phyloP scores from a whole-genome alignment of 2,888 invertebrate species.

The Metalampra italica region DNA sequence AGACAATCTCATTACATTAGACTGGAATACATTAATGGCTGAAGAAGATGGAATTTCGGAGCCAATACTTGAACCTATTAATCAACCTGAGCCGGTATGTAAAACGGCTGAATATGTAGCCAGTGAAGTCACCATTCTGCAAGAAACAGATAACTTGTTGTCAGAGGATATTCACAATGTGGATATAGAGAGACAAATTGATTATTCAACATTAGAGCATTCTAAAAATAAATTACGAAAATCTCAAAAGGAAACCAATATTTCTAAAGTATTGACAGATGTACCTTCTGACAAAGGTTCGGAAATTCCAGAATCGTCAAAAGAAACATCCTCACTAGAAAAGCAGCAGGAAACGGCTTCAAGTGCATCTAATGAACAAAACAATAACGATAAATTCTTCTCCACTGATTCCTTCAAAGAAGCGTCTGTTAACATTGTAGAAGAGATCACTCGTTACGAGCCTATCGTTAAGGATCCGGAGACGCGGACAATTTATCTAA shows the following conservation, averaged over 20 bases:
- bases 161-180: not conserved
- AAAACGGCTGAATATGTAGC: conserved; percentile 40
- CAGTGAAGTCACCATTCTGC: conserved; percentile 63
- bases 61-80: conserved; percentile 35
- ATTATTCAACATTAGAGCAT: not conserved
- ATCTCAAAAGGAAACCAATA: not conserved
- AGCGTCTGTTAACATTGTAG: conserved; percentile 43
- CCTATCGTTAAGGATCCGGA: conserved; percentile 45
- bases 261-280: not conserved
- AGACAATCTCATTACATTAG: conserved; percentile 42
- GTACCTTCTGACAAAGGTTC: not conserved
- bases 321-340: not conserved
- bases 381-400: conserved; percentile 63
- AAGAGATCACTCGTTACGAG: conserved; percentile 50
- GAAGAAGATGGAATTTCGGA: conserved; percentile 53
- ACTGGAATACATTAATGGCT: conserved; percentile 65
- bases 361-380: conserved; percentile 48
- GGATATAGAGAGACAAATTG: not conserved
- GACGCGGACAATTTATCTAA: conserved; percentile 79
- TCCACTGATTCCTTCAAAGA: conserved; percentile 40
- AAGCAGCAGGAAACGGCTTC: conserved; percentile 19
- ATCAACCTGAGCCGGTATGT: conserved; percentile 24
- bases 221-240: not conserved
- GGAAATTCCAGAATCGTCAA: not conserved
- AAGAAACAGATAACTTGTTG: conserved; percentile 32